These are phyloP conservation scores for Lycophotia porphyrea DNA, from an alignment of 2,888 invertebrate genomes.

Conservation along the genomic window DNA sequence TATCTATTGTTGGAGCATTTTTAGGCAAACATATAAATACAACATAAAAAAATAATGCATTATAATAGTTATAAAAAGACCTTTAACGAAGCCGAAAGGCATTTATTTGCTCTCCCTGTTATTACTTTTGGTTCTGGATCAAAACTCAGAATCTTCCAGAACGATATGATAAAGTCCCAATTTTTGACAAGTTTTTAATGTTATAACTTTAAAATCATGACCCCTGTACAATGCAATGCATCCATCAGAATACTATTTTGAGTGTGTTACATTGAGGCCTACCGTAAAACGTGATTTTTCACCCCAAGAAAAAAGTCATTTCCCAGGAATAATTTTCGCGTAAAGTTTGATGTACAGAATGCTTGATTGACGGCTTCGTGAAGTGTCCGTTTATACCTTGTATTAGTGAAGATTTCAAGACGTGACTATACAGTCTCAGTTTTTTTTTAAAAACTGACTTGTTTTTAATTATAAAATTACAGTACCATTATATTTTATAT, in stretches of 20 bases:
- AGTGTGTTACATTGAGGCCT: no score
- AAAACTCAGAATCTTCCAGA: not conserved
- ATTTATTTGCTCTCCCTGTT: not conserved
- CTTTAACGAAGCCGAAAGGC: no score
- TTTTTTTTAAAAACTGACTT: not conserved
- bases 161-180: not conserved
- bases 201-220: not conserved
- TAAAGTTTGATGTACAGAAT: not conserved
- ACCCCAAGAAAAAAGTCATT: not conserved
- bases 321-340: not conserved
- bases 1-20: not conserved
- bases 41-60: not conserved
- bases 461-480: not conserved
- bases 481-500: conserved; percentile 10
- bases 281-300: not conserved
- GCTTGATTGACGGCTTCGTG: not conserved
- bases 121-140: not conserved
- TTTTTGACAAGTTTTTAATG: not conserved
- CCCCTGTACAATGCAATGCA: not conserved
- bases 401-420: not conserved
- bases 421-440: not conserved
- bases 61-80: not conserved
- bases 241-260: no score
- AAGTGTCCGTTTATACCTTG: not conserved
- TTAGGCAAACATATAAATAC: not conserved